Percentiles rank a stretch among this genome's conserved stretches.
These are phyloP conservation scores for Cryptotis parvus DNA, from an alignment of 2,113 vertebrate species.

Conservation along the genomic window DNA sequence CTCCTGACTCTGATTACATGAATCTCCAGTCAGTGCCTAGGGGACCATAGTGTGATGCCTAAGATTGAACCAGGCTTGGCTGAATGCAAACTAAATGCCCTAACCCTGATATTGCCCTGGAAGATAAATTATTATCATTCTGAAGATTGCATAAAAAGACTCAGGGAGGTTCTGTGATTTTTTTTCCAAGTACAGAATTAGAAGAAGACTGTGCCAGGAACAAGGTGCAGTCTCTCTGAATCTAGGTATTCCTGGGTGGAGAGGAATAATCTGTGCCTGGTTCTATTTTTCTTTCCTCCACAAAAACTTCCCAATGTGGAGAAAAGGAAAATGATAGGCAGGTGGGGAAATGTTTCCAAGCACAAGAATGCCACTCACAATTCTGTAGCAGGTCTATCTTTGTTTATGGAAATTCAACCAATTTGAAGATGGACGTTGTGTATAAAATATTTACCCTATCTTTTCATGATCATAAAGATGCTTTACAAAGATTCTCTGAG, in stretches of 20 bases:
- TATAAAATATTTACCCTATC: not conserved
- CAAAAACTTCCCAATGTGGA: not conserved
- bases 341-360: slow-evolving; percentile 26
- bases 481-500: slow-evolving; percentile 34
- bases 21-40: too few species aligned
- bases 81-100: too few species aligned
- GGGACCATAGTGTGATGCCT: too few species aligned
- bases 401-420: not conserved
- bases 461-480: not conserved
- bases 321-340: slow-evolving; percentile 17
- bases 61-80: too few species aligned
- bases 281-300: slow-evolving; percentile 28
- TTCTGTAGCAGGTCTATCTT: not conserved
- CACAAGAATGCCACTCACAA: not conserved
- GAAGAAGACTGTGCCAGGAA: not conserved
- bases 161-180: not conserved
- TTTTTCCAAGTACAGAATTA: not conserved
- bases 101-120: too few species aligned
- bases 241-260: not conserved
- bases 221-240: not conserved
- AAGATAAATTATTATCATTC: not conserved
- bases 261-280: slow-evolving; percentile 2
- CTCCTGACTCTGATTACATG: too few species aligned
- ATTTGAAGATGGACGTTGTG: not conserved
- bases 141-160: not conserved